Base-by-base conservation (phyloP, 2,113 vertebrate genomes). In the Nerophis ophidion region DNA sequence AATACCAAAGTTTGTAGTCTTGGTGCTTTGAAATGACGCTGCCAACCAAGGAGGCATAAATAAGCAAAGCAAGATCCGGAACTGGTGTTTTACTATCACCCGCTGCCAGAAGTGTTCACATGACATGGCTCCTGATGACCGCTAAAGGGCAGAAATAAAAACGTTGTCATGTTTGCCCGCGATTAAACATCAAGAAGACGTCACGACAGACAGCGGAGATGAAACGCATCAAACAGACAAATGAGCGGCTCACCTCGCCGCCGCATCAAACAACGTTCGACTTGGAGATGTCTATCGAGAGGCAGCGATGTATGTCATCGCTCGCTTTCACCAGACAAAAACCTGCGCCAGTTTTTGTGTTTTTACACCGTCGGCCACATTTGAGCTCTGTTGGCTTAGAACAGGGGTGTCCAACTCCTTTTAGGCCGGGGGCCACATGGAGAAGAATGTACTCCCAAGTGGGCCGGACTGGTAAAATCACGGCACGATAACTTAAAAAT, bases 211-310 rank as follows among this genome's bases (percentile, higher is more conserved):
- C 7, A 11, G 13, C 2, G 38, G 16, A 16, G 42, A 34, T 45
- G 45, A 59, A 35, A 59, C 14, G 26, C 57, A 33, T 59, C 57
- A 59, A 59, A 35, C 44, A 47, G 44, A 59, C 57, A 58, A 46
- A 58, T n/a, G 44, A 58, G 57, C 57, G 26, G 42, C 56, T 58
- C 44, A 47, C 57, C 14, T 59, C 14, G 15, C 26, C 5, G 44
- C 44, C 45, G 33, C 45, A 59, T 59, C 45, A 59, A 59, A 48
- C 45, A 47, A 2, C 7, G 42, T 33, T 57, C 17, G 56, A 40
- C 56, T 58, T 46, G 44, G 44, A 58, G 56, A 58, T 59, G 44
- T 46, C 44, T 47, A 59, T 59, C 57, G 34, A 59, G 19, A 47
- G 44, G 19, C 17, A 44, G 52, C 15, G 44, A 46, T 59, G 10